These are phyloP conservation scores for Eubucco bourcierii DNA, from an alignment of 2,113 vertebrate genomes.

Conservation along the genomic window DNA sequence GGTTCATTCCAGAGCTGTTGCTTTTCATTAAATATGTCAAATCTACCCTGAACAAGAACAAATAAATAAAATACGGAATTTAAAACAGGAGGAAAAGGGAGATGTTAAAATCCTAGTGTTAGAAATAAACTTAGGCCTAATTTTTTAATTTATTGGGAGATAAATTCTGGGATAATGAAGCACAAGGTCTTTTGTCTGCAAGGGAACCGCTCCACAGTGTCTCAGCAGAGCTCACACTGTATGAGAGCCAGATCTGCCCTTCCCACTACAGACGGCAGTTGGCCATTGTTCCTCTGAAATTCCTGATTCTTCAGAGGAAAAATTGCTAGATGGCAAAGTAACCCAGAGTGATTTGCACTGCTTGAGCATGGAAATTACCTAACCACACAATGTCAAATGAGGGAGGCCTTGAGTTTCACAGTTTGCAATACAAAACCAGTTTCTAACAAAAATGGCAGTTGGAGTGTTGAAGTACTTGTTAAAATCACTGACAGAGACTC, in stretches of 20 bases:
- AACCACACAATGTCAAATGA: not conserved
- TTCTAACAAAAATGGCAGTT: not conserved
- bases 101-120: not conserved
- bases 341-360: too few relatives aligned
- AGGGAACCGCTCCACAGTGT: not conserved
- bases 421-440: not conserved
- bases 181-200: not conserved
- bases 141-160: not conserved
- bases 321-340: too few relatives aligned
- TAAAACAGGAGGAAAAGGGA: not conserved
- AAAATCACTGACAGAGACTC: not conserved
- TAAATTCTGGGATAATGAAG: not conserved
- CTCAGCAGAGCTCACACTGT: not conserved
- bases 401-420: not conserved
- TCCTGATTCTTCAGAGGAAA: too few relatives aligned
- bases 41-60: not conserved
- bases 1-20: not conserved
- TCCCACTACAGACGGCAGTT: not conserved
- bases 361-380: too few relatives aligned
- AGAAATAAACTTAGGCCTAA: not conserved
- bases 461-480: not conserved
- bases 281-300: too few relatives aligned
- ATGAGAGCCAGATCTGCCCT: not conserved
- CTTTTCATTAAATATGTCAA: slow-evolving; percentile 27
- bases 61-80: slow-evolving; percentile 9